These are phyloP conservation scores for Antrozous pallidus DNA, from an alignment of 2,797 vertebrate species.

Conservation along the genomic window DNA sequence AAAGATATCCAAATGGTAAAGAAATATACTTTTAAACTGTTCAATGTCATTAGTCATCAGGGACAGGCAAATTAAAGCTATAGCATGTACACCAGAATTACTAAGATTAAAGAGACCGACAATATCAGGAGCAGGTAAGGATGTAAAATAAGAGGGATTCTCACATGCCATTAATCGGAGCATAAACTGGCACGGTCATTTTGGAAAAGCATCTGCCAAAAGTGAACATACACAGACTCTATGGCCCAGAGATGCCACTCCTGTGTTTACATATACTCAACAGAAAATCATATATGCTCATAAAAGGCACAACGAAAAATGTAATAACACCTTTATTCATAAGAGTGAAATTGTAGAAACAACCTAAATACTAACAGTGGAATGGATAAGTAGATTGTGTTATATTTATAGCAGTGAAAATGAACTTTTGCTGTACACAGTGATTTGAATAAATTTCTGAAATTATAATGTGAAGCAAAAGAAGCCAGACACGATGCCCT, in stretches of 20 bases:
- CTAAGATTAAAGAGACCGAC: background rate
- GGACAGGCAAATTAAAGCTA: background rate
- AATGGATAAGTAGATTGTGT: background rate
- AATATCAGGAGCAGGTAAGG: background rate
- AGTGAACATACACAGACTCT: background rate
- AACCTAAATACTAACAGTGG: background rate
- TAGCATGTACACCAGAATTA: background rate
- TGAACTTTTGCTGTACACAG: background rate
- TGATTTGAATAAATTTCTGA: background rate
- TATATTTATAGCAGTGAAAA: background rate
- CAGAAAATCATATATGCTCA: background rate
- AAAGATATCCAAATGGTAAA: background rate
- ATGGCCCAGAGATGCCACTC: background rate
- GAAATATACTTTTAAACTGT: background rate
- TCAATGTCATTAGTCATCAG: background rate
- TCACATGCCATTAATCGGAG: background rate
- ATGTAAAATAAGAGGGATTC: background rate
- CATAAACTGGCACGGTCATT: background rate
- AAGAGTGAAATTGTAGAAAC: background rate
- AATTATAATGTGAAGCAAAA: background rate
- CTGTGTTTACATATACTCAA: background rate
- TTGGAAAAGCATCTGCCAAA: background rate
- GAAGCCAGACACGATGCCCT: background rate
- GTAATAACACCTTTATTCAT: background rate
- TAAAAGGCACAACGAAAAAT: background rate